Base-by-base conservation (phyloP, 2,797 vertebrate species). In the Rhinophrynus dorsalis region DNA sequence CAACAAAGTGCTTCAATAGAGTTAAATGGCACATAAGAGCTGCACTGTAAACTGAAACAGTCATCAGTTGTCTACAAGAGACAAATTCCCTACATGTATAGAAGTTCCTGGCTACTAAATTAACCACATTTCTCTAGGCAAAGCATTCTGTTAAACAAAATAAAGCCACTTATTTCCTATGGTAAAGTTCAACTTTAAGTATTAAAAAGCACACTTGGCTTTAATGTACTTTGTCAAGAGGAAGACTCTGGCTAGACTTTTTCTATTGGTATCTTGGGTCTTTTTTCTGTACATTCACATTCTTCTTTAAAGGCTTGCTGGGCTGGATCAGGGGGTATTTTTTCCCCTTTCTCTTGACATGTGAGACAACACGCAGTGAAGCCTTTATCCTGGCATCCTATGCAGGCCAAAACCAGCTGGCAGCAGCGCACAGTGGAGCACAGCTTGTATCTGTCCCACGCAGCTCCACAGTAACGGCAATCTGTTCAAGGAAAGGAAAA, bases 391-490 rank as follows among this genome's bases (percentile, higher is more conserved):
- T 86, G 85, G 82, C 97, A 99, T 67, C 72, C 32, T 4, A 75
- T 69, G 74, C 97, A 99, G 0, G 92, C 90, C 79, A 99, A 81
- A 57, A 99, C 89, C 50, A 99, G 92, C 87, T 98, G 97, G 76
- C 87, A 91, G 83, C 97, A 99, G 71, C 87, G 88, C 20, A 67
- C 76, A 12, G 94, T 96, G 40, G 94, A 94, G 52, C 97, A 99
- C 65, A 97, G 88, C 79, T 88, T 80, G 79, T 99, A 98, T 78
- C 85, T 87, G 83, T 99, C 97, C 96, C 97, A 99, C 0, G 88
- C 92, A 0, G 33, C 35, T n/a, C 85, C 77, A 62, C 97, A 98
- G 81, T 96, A 96, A 61, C 91, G 90, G 89, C 96, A 99, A 61
- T 85, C 96, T 98, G 83, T 20, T 11, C 66, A 15, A 45, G 67